Base-by-base conservation (phyloP, 2,113 vertebrate species). In the Talpa occidentalis region DNA sequence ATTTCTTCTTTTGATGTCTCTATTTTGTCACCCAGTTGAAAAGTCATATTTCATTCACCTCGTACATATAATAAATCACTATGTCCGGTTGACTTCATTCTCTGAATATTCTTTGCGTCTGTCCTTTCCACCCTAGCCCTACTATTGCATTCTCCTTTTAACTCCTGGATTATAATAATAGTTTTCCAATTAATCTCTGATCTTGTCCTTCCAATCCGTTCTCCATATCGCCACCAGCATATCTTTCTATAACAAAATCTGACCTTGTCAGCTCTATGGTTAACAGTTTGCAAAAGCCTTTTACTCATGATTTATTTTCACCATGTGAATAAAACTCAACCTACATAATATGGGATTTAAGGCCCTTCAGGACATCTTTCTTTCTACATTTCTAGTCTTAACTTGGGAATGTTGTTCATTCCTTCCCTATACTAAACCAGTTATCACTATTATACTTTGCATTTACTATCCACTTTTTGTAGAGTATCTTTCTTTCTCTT, bases 11-110 rank as follows among this genome's bases (percentile, higher is more conserved):
- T 76, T 92, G 72, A 62, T 77, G 47, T 80, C 30, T 87, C 62
- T 80, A 26, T 91, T 90, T 93, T 84, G 84, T 96, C 81, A 90
- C 19, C 47, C 66, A 77, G 21, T 85, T 49, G 14, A 67, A 81
- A 90, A 93, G 76, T 77, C 47, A 19, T 81, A 42, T 62, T 52
- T 95, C 80, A 81, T 87, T 93, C 5, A 81, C 15, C 4, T 59
- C 47, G 30, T 32, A 42, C 3, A 44, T 80, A 19, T 70, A 89
- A 37, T 78, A 93, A 67, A 40, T 91, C 42, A 88, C 42, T 77
- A 26, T 91, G 24, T 72, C 54, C 42, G 73, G 9, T 84, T 77
- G n/a, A 72, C 35, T 62, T 84, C 94, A 28, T 96, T 14, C 85
- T 52, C 19, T 80, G 66, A 77, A 54, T 87, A 93, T 79, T 88